Base-by-base conservation (phyloP, 2,888 invertebrate genomes). In the Parelbella ahira region DNA sequence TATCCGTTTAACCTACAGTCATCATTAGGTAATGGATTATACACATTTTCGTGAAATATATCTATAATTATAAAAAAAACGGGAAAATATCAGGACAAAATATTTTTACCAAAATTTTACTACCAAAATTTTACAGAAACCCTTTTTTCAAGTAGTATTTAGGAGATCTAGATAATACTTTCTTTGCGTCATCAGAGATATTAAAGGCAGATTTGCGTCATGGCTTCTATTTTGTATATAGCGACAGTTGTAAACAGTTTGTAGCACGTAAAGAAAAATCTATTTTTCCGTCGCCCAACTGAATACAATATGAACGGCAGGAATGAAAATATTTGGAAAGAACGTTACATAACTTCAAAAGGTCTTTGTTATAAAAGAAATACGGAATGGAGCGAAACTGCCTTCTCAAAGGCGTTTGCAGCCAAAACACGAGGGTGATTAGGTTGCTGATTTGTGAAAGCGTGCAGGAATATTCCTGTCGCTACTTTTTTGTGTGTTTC, bases 311-410 rank as follows among this genome's bases (percentile, higher is more conserved):
- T 18, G 18, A 36, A 36, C 7, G 25, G 36, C 2, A 39, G 38
- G 6, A 30, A 30, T 24, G 24, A 18, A 32, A 32, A 38, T 30
- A 38, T 30, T 38, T 19, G 4, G 30, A 18, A 27, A 4, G 8
- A 23, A 19, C 7, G 24, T 32, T 19, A 25, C 23, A 23, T 39
- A 32, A 39, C 39, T 39, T 39, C 39, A 39, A 39, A 36, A 32
- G 32, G 21, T 15, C 37, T 37, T 27, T 37, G 27, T 37, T 20
- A 27, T 34, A 34, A 34, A 37, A 32, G 32, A 19, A 39, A 39
- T 9, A 25, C 24, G 32, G 15, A 11, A 15, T 15, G 15, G 15
- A 2, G 6, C 9, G n/a, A 4, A 25, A 18, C 29, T 18, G 29
- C 29, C 30, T 24, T 27, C 7, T 39, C 39, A 39, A 27, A 25